phyloP scores from a whole-genome alignment of 2,888 invertebrate genomes.

The Pseudoips prasinana region DNA sequence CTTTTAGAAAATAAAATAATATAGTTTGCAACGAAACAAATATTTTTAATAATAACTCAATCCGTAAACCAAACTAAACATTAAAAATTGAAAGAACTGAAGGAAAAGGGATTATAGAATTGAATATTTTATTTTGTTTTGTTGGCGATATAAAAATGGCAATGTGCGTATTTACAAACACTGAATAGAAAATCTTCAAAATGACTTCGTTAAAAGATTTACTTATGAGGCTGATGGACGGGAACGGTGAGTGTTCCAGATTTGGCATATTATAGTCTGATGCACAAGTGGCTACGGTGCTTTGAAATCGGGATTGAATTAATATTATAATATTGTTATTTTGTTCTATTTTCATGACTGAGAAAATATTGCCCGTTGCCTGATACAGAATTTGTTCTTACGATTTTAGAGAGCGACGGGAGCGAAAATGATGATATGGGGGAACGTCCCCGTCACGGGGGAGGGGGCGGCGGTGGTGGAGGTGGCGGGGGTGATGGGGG shows the following conservation, averaged over 20 bases:
- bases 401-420: not conserved
- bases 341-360: no score
- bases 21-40: no score
- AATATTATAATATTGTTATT: no score
- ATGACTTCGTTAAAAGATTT: constrained; percentile 42
- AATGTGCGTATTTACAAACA: no score
- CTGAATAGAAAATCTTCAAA: constrained; percentile 23
- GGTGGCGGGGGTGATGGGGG: constrained; percentile 3
- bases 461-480: constrained; percentile 7
- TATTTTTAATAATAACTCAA: not conserved
- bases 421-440: constrained; percentile 7
- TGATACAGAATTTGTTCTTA: no score
- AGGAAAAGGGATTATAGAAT: not conserved
- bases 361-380: no score
- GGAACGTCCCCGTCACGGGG: not conserved
- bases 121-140: constrained; percentile 1
- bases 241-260: constrained; percentile 36
- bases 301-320: no score
- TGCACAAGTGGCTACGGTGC: no score
- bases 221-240: constrained; percentile 47
- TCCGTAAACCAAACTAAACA: constrained; percentile 35
- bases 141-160: not conserved
- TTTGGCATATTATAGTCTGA: no score
- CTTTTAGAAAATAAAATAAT: no score
- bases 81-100: constrained; percentile 4